A percentile compares a stretch with the other conserved stretches of the same genome.
These are phyloP conservation scores for Phoenoteleia sp. DNA, from an alignment of 2,888 invertebrate species.

Conservation along the genomic window DNA sequence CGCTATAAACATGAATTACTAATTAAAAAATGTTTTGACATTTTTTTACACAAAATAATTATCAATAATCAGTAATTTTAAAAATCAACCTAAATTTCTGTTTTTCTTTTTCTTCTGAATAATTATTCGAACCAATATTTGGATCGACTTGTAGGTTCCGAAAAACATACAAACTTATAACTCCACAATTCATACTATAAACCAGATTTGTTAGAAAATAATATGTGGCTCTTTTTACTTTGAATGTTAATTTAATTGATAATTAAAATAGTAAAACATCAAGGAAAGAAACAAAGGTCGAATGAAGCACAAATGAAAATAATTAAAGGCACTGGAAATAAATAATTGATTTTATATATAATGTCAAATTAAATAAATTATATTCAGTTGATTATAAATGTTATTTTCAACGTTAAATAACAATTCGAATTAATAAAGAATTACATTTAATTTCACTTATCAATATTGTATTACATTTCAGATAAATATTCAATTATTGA, in stretches of 20 bases:
- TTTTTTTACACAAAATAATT: too few species aligned
- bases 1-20: too few species aligned
- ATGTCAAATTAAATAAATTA: background rate
- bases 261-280: background rate
- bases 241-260: background rate
- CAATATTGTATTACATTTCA: background rate
- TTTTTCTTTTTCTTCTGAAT: too few species aligned
- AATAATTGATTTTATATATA: too few species aligned
- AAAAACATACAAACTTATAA: too few species aligned
- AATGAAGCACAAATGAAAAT: background rate
- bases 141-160: too few species aligned
- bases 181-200: too few species aligned
- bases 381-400: background rate
- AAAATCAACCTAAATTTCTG: too few species aligned
- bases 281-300: background rate
- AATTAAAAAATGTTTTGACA: too few species aligned
- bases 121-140: too few species aligned
- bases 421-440: background rate
- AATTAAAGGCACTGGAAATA: too few species aligned
- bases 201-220: background rate
- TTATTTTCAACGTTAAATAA: background rate
- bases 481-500: background rate
- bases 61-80: too few species aligned
- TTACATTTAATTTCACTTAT: background rate
- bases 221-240: background rate